Evolutionary conservation across 1,140 invertebrate species (phyloP).

Genomic region (Drosophila tristis): DNA sequence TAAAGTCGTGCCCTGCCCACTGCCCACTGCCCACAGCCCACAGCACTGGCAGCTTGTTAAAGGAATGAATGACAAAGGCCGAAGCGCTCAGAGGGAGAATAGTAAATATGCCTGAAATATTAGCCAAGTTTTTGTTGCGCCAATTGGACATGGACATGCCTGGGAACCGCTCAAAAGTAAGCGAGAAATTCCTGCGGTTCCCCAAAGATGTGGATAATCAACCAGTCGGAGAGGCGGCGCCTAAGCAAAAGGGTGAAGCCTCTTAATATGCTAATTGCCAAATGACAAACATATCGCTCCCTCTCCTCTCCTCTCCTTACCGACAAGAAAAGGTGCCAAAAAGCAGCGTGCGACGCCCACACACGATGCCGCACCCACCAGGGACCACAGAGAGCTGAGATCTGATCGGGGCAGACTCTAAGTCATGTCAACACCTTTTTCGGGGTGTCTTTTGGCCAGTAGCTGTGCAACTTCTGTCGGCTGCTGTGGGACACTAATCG

Average conservation of each 20-base stretch:
- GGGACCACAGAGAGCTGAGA: conserved; percentile 6
- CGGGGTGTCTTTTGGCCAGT: conserved; percentile 44
- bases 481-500: conserved; percentile 60
- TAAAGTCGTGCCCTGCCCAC: conserved; percentile 52
- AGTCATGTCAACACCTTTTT: conserved; percentile 69
- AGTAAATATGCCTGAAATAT: conserved; percentile 80
- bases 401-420: conserved; percentile 25
- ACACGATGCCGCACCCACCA: conserved; percentile 44
- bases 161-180: conserved; percentile 47
- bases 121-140: conserved; percentile 55
- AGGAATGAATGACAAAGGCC: conserved; percentile 54
- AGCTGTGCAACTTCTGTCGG: conserved; percentile 11
- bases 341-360: conserved; percentile 60
- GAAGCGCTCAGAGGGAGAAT: conserved; percentile 25
- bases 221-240: conserved; percentile 14
- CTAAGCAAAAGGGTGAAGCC: conserved; percentile 23
- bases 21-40: background rate
- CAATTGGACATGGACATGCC: conserved; percentile 76
- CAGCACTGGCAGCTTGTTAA: conserved; percentile 59
- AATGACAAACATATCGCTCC: conserved; percentile 53
- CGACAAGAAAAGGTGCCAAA: conserved; percentile 57
- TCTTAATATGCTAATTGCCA: conserved; percentile 67
- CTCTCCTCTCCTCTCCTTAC: background rate
- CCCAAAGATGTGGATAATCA: background rate
- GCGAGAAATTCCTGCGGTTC: too few relatives aligned